These are phyloP conservation scores for Antheraea yamamai DNA, from an alignment of 2,888 invertebrate species.

Conservation along the genomic window DNA sequence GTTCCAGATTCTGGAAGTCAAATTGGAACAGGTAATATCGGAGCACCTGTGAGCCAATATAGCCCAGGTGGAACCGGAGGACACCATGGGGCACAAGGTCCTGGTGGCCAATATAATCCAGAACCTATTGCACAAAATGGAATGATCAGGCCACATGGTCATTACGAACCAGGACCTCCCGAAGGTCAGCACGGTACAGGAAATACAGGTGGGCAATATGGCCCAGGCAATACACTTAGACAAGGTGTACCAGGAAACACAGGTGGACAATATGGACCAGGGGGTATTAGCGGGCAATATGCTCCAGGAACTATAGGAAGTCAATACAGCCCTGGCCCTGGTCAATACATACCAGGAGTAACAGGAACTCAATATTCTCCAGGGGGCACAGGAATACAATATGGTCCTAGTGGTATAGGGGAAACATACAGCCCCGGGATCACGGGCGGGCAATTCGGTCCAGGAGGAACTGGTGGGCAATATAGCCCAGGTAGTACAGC, in stretches of 20 bases:
- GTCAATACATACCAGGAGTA: slow-evolving; percentile 20
- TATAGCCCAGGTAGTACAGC: slow-evolving; percentile 16
- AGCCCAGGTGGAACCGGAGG: slow-evolving; percentile 16
- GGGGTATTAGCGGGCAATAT: slow-evolving; percentile 11
- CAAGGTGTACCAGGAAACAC: slow-evolving; percentile 24
- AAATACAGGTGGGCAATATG: slow-evolving; percentile 18
- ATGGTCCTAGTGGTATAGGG: slow-evolving; percentile 23
- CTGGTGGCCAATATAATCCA: slow-evolving; percentile 24
- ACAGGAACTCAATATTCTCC: slow-evolving; percentile 18
- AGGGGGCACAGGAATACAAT: slow-evolving; percentile 24
- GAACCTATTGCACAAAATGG: slow-evolving; percentile 16
- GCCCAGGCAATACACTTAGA: slow-evolving; percentile 25
- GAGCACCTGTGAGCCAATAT: slow-evolving; percentile 16
- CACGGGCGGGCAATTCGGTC: neutral
- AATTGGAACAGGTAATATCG: slow-evolving; percentile 5
- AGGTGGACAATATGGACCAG: slow-evolving; percentile 23
- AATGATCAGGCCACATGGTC: slow-evolving; percentile 20
- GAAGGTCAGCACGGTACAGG: slow-evolving; percentile 25
- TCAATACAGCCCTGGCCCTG: slow-evolving; percentile 17
- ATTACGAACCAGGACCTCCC: slow-evolving; percentile 19
- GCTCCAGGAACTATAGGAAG: neutral
- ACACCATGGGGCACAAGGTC: slow-evolving; percentile 11
- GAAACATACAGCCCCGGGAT: slow-evolving; percentile 26
- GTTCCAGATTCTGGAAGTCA: slow-evolving; percentile 14
- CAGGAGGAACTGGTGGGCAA: slow-evolving; percentile 21